Conservation (phyloP, 2,797 vertebrate species). For the Channallabes apus region DNA sequence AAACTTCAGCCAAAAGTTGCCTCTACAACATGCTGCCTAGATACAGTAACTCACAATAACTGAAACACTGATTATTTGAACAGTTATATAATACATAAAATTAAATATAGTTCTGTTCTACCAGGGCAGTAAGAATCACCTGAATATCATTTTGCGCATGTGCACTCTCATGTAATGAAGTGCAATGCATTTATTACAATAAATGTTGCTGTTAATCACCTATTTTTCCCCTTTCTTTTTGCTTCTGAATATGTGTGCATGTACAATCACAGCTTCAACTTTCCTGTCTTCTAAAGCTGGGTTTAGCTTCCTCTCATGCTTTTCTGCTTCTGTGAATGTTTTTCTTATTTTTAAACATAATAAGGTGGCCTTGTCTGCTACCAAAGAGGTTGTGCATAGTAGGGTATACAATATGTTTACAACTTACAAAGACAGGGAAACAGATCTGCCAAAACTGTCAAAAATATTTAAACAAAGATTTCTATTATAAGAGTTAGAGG, state of each 20-base stretch:
- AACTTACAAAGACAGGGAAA: too few relatives aligned
- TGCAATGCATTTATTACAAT: neutral
- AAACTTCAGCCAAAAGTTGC: neutral
- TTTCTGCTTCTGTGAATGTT: neutral
- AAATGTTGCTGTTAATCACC: neutral
- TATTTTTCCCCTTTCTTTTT: too few relatives aligned
- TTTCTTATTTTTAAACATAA: neutral
- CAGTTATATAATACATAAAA: constrained; percentile 26
- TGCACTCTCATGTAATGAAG: neutral
- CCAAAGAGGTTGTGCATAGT: too few relatives aligned
- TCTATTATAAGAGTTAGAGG: too few relatives aligned
- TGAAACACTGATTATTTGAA: constrained; percentile 8
- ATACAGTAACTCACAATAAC: neutral
- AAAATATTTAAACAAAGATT: too few relatives aligned
- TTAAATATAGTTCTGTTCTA: constrained; percentile 22
- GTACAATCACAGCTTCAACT: neutral
- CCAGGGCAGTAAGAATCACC: neutral
- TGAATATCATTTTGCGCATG: neutral
- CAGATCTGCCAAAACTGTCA: too few relatives aligned
- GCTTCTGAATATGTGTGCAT: neutral
- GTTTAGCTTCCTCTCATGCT: neutral
- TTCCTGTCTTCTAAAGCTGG: neutral
- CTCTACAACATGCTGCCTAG: constrained; percentile 36
- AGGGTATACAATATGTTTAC: too few relatives aligned
- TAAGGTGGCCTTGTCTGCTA: too few relatives aligned